phyloP scores from a whole-genome alignment of 2,888 invertebrate genomes.

The Dryomyza anilis region DNA sequence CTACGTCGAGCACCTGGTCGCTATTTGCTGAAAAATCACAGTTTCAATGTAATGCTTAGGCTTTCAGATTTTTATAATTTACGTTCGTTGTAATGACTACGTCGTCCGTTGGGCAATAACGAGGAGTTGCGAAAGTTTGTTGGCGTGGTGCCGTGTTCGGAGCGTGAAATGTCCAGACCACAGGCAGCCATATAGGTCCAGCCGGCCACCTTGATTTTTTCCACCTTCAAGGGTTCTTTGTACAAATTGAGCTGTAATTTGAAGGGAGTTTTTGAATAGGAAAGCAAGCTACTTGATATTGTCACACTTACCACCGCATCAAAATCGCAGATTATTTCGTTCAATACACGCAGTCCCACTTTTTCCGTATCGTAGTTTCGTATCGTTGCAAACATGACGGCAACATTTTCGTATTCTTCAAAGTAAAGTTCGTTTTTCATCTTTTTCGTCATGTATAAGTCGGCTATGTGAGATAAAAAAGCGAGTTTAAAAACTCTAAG shows the following conservation, averaged over 20 bases:
- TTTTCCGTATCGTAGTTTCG: conserved; percentile 76
- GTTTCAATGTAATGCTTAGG: too few species aligned
- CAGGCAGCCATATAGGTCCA: conserved; percentile 98
- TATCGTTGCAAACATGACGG: conserved; percentile 96
- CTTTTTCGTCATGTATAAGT: conserved; percentile 76
- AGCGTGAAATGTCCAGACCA: conserved; percentile 78
- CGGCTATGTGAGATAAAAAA: conserved; percentile 63
- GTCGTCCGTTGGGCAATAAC: conserved; percentile 53
- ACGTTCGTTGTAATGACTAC: conserved; percentile 46
- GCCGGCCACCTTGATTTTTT: conserved; percentile 96
- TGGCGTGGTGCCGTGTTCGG: conserved; percentile 63
- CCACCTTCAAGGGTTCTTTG: conserved; percentile 70
- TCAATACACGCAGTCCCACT: conserved; percentile 75
- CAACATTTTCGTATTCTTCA: conserved; percentile 85
- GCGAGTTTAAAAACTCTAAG: too few species aligned
- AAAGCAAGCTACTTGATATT: not conserved
- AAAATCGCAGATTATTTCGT: conserved; percentile 91
- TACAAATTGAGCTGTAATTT: conserved; percentile 66
- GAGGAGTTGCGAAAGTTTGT: conserved; percentile 52
- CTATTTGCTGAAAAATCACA: too few species aligned
- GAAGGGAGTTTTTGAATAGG: not conserved
- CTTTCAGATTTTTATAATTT: too few species aligned
- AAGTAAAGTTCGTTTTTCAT: conserved; percentile 79
- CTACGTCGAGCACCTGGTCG: conserved; percentile 24
- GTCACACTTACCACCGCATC: conserved; percentile 71